A percentile compares a stretch with the other conserved stretches of the same genome.
These are phyloP conservation scores for Drosophila aldrichi DNA, from an alignment of 2,888 invertebrate species.

Conservation along the genomic window DNA sequence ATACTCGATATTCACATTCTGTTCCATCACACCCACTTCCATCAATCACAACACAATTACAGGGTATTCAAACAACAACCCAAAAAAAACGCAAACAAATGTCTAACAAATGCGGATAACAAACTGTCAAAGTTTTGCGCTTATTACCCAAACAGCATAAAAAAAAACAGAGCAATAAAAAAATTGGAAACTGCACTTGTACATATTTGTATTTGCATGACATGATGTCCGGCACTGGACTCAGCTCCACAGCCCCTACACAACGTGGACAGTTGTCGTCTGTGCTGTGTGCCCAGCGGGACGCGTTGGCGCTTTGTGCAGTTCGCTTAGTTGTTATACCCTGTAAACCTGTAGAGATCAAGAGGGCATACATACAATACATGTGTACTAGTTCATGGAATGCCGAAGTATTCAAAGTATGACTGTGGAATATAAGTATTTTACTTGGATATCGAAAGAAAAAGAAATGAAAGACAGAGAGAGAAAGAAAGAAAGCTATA, in stretches of 20 bases:
- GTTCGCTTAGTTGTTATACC: slow-evolving; percentile 10
- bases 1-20: too few relatives aligned
- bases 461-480: background rate
- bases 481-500: background rate
- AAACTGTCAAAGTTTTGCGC: slow-evolving; percentile 82
- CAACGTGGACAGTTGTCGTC: slow-evolving; percentile 61
- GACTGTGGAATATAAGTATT: background rate
- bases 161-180: slow-evolving; percentile 15
- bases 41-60: background rate
- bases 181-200: slow-evolving; percentile 44
- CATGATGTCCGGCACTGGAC: slow-evolving; percentile 51
- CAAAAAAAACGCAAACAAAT: slow-evolving; percentile 32
- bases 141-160: slow-evolving; percentile 67
- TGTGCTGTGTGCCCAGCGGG: slow-evolving; percentile 56
- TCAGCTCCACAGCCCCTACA: background rate
- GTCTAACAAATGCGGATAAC: slow-evolving; percentile 79
- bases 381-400: background rate
- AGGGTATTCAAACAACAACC: slow-evolving; percentile 6
- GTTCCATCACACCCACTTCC: background rate
- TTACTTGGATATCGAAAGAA: background rate
- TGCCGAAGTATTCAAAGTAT: background rate
- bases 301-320: slow-evolving; percentile 39
- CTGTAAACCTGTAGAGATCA: background rate
- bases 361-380: background rate
- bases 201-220: slow-evolving; percentile 63